phyloP scores from a whole-genome alignment of 1,140 invertebrate species.

The Eupeodes corollae region DNA sequence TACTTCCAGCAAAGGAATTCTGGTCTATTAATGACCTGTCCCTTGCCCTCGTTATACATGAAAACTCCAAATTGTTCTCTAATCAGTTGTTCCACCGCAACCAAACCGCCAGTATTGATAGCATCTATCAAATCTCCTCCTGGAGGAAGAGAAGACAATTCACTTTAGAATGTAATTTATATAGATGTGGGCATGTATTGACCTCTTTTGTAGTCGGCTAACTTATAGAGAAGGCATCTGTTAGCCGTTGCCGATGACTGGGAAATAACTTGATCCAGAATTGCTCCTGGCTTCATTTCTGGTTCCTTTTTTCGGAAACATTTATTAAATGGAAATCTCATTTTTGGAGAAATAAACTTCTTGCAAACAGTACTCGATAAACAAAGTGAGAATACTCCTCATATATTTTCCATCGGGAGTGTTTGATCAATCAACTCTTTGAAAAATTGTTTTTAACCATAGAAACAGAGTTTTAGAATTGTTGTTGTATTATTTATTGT shows the following conservation, averaged over 20 bases:
- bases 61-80: constrained; percentile 77
- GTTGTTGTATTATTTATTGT: no score
- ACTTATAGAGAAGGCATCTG: constrained; percentile 71
- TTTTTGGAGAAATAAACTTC: constrained; percentile 4
- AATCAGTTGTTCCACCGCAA: constrained; percentile 75
- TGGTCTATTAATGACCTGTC: constrained; percentile 73
- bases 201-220: constrained; percentile 84
- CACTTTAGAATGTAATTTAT: neutral
- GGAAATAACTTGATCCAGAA: constrained; percentile 75
- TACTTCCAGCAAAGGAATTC: constrained; percentile 92
- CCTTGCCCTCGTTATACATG: constrained; percentile 82
- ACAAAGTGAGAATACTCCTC: no score
- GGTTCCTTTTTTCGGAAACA: constrained; percentile 32
- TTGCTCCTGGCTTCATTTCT: constrained; percentile 42
- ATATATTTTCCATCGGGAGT: no score
- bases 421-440: no score
- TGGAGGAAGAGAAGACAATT: constrained; percentile 14
- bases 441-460: no score
- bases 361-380: no score
- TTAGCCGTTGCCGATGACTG: constrained; percentile 70
- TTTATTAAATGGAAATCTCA: constrained; percentile 34
- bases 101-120: constrained; percentile 67
- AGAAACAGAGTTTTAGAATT: no score
- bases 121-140: constrained; percentile 74
- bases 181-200: neutral